These are phyloP conservation scores for Epistrophe eligans DNA, from an alignment of 2,888 invertebrate genomes.

Conservation along the genomic window DNA sequence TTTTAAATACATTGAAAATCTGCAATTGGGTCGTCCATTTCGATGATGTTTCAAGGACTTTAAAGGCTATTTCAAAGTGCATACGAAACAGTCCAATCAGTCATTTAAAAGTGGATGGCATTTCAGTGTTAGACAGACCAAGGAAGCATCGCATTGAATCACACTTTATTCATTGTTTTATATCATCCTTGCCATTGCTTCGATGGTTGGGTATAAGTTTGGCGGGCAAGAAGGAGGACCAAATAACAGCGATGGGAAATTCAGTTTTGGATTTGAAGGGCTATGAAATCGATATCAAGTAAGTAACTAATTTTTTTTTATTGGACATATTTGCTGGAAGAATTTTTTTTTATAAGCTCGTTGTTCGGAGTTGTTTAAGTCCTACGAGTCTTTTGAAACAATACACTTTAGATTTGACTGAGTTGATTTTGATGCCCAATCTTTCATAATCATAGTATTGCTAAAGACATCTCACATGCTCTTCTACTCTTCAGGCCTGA, in stretches of 20 bases:
- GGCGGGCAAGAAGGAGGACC: constrained; percentile 79
- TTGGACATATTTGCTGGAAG: no score
- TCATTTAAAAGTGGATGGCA: constrained; percentile 80
- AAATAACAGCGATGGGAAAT: constrained; percentile 79
- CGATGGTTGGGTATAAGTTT: constrained; percentile 81
- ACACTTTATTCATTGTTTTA: constrained; percentile 79
- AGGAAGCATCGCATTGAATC: constrained; percentile 79
- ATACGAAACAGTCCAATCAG: constrained; percentile 79
- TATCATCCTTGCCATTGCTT: constrained; percentile 78
- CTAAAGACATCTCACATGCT: no score
- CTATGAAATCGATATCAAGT: constrained; percentile 81
- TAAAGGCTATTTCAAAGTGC: constrained; percentile 79
- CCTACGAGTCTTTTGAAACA: no score
- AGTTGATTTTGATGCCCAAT: no score
- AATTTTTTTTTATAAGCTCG: neutral
- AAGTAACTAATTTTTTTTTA: constrained; percentile 52
- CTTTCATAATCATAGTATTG: no score
- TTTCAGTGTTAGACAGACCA: constrained; percentile 79
- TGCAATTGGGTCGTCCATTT: constrained; percentile 81
- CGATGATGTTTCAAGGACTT: constrained; percentile 79
- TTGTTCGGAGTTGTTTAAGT: neutral
- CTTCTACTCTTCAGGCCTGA: no score
- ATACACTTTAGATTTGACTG: no score
- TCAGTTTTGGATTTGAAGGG: constrained; percentile 79
- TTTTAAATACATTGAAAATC: constrained; percentile 80